These are phyloP conservation scores for Lampris incognitus DNA, from an alignment of 2,113 vertebrate species.

Conservation along the genomic window DNA sequence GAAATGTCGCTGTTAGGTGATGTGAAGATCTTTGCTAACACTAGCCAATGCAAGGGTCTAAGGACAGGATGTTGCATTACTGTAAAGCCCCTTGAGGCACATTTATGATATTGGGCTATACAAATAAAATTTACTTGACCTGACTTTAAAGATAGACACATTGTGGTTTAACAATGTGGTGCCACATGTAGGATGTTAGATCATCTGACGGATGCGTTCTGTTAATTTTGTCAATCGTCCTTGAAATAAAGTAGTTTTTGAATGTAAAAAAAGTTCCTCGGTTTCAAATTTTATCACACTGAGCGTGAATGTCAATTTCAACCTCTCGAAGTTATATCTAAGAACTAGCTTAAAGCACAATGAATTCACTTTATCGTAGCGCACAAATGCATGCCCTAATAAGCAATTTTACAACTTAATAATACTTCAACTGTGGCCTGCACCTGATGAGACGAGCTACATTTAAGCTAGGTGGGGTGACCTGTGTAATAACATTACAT, in stretches of 20 bases:
- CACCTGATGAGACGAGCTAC: background rate
- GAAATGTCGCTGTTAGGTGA: too few species aligned
- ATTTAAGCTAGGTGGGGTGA: background rate
- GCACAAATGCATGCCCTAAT: background rate
- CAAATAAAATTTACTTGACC: too few species aligned
- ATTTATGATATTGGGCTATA: too few species aligned
- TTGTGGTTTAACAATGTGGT: too few species aligned
- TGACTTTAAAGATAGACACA: too few species aligned
- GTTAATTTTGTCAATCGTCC: constrained; percentile 7
- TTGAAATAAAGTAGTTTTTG: background rate
- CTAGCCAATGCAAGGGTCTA: too few species aligned
- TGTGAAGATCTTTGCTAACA: too few species aligned
- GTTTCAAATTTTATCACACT: constrained; percentile 7
- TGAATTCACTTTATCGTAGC: constrained; percentile 1
- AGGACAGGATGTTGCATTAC: too few species aligned
- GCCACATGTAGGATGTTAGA: background rate
- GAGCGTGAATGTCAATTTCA: background rate
- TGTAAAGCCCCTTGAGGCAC: too few species aligned
- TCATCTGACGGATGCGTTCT: background rate
- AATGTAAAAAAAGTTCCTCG: background rate
- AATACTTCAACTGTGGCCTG: too few species aligned
- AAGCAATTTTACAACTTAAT: too few species aligned
- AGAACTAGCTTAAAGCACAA: background rate
- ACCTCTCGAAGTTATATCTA: background rate
- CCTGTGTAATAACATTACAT: too few species aligned